Percentiles rank a stretch among this genome's conserved stretches.
Evolutionary conservation across 2,113 vertebrate species (phyloP).

Genomic region (Epinephelus lanceolatus): DNA sequence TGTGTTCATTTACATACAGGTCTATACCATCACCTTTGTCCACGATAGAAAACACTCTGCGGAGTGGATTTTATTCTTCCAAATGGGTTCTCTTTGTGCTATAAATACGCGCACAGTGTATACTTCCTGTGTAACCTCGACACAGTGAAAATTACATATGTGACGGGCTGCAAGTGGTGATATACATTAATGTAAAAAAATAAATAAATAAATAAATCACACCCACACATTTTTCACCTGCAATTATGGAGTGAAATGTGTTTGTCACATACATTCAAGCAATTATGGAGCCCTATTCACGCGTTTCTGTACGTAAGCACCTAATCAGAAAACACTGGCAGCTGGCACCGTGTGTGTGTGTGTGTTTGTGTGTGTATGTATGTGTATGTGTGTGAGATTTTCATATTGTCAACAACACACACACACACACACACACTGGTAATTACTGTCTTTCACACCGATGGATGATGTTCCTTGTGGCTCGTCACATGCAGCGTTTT

Average conservation of each 20-base stretch:
- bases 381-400: constrained; percentile 19
- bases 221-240: constrained; percentile 69
- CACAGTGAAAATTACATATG: constrained; percentile 30
- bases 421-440: constrained; percentile 35
- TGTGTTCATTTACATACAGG: constrained; percentile 30
- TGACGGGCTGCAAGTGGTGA: constrained; percentile 40
- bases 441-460: constrained; percentile 54
- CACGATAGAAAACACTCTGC: neutral
- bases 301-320: constrained; percentile 53
- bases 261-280: constrained; percentile 69
- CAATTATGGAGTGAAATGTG: constrained; percentile 69
- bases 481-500: constrained; percentile 16
- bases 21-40: constrained; percentile 24
- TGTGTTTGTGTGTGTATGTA: constrained; percentile 17
- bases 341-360: constrained; percentile 52
- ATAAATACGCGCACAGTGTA: neutral
- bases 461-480: constrained; percentile 21
- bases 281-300: constrained; percentile 66
- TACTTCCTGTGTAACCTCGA: constrained; percentile 23
- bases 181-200: constrained; percentile 45
- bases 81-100: constrained; percentile 1
- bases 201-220: constrained; percentile 45
- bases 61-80: constrained; percentile 9
- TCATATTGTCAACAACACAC: constrained; percentile 15
- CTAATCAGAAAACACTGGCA: constrained; percentile 70